Conservation (phyloP, 2,888 invertebrate genomes). For the Charanyca ferruginea region DNA sequence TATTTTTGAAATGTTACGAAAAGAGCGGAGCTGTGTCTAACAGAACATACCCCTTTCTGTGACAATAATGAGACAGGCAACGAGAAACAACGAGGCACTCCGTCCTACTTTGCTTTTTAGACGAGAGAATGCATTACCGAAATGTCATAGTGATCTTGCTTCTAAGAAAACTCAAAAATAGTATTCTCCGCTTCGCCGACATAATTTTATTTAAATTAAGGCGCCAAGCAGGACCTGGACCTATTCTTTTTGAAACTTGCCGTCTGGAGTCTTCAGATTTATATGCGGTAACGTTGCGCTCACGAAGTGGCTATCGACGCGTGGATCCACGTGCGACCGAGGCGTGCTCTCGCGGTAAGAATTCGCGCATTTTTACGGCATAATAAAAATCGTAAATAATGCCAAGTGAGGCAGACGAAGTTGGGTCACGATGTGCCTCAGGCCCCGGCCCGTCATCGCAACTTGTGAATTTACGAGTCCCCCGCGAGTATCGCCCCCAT, state of each 20-base stretch:
- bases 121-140: conserved; percentile 74
- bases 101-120: conserved; percentile 71
- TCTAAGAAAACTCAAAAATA: conserved; percentile 50
- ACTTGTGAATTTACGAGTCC: conserved; percentile 85
- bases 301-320: conserved; percentile 86
- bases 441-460: conserved; percentile 84
- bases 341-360: conserved; percentile 82
- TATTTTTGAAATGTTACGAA: conserved; percentile 69
- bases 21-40: conserved; percentile 66
- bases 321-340: conserved; percentile 86
- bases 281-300: conserved; percentile 73
- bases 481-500: conserved; percentile 77
- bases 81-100: conserved; percentile 71
- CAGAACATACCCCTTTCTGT: conserved; percentile 72
- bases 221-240: conserved; percentile 51
- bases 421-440: conserved; percentile 87
- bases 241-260: conserved; percentile 63
- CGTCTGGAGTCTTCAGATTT: conserved; percentile 59
- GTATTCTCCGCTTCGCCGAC: conserved; percentile 18
- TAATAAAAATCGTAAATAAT: conserved; percentile 89
- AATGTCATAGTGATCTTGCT: conserved; percentile 69
- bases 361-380: conserved; percentile 88
- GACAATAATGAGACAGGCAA: conserved; percentile 79
- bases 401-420: conserved; percentile 82
- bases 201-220: conserved; percentile 67